Evolutionary conservation across 2,797 vertebrate species (phyloP), one percentile per base, ranked within the genome.

Genomic region (Myotis pilosus): DNA sequence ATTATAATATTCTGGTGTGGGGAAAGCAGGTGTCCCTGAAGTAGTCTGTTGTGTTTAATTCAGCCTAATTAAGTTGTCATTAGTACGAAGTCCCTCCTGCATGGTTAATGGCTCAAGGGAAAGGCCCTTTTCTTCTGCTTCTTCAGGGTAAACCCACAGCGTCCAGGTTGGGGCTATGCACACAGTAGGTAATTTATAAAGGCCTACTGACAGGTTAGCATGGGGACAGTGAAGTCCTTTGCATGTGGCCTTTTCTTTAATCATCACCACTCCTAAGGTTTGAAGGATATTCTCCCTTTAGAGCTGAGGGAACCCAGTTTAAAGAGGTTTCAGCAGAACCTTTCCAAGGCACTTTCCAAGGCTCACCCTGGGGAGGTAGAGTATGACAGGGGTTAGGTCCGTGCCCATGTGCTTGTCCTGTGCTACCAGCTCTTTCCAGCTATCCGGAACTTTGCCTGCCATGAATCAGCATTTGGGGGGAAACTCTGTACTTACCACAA

Each of bases 1-100:
- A 47, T 94, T 90, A 41, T 49, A 47, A 25, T 41, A 71, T 72
- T 87, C 66, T 87, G 25, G 62, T 72, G 87, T 92, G 44, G n/a
- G 51, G 47, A 22, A 90, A 94, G 62, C 30, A 33, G 44, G 19
- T 79, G 28, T 96, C 81, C 93, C 79, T 84, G 20, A 83, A 93
- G 78, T 71, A 30, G 20, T n/a, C 68, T 57, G 22, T 75, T 75
- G 82, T 69, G 41, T 83, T 95, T 92, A 66, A 92, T 92, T 86
- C 38, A 23, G 3, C 72, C 78, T 86, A 81, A 82, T 91, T 87
- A 82, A 87, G 44, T 72, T 57, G 38, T 49, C 60, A 16, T 78
- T 62, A 71, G 36, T 25, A 25, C 25, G 41, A 0, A 47, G 64
- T 91, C 53, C 55, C 76, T 85, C 15, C 13, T 64, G 57, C 25